Base-by-base conservation (phyloP, 2,113 vertebrate species). In the Serinus canaria region DNA sequence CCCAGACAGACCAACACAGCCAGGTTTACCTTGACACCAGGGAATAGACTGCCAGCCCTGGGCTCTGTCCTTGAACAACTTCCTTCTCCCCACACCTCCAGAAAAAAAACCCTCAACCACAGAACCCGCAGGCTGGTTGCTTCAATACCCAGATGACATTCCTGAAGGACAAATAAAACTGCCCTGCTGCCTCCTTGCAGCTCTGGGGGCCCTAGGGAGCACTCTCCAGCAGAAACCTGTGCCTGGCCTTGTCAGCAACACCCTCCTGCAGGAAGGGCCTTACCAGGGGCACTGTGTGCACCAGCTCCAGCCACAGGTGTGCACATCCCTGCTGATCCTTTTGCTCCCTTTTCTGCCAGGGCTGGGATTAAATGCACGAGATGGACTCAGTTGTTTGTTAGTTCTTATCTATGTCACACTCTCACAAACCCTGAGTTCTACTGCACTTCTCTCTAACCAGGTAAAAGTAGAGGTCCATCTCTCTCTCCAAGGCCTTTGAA, bases 211-310 rank as follows among this genome's bases (percentile, higher is more conserved):
- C 44, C 35, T 19, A 35, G 66, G 47, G 69, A 89, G 30, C 4
- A 0, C 16, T 35, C 3, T 39, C 9, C 75, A 83, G 58, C 31
- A 39, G 37, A 41, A 50, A 85, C 20, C 18, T 0, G 1, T 9
- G 15, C 50, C 68, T 64, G 30, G 33, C 24, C 10, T 3, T 3
- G 44, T 2, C 86, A 75, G 56, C 64, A 93, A 1, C 56, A 23
- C 15, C 50, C 24, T 75, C 37, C 52, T n/a, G 23, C 28, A 6
- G 16, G 84, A 9, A 56, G 50, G 46, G 22, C 41, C 46, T 53
- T 2, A 30, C 8, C 2, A 2, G 15, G 60, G 75, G 33, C 23
- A 1, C 11, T 0, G 5, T 5, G 30, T 8, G 21, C 69, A n/a
- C 15, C 62, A n/a, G 58, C 69, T 46, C 46, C 25, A 10, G 64